Conservation (phyloP, 2,888 invertebrate genomes). For the Coecobrya sp. region DNA sequence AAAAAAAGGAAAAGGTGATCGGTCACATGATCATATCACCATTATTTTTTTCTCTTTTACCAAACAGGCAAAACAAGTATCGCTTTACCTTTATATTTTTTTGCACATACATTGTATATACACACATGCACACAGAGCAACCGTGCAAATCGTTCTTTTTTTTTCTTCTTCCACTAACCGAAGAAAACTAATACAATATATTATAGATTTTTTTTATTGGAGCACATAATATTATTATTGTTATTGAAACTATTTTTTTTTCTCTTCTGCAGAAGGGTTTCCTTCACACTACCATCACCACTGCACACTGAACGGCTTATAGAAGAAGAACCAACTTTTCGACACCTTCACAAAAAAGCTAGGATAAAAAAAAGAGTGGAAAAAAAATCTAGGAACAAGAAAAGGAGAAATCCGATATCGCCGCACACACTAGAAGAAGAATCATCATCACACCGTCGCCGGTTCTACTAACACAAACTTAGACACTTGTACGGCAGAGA, state of each 20-base stretch:
- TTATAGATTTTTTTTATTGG: background rate
- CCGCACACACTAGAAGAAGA: background rate
- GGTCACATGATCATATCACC: background rate
- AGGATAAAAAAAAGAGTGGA: background rate
- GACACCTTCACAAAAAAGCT: background rate
- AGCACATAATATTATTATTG: background rate
- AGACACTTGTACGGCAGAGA: background rate
- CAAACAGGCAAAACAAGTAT: background rate
- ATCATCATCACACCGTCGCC: background rate
- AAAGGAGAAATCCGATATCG: background rate
- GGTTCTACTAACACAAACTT: background rate
- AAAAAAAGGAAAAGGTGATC: background rate
- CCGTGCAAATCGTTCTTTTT: background rate
- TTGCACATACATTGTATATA: no score
- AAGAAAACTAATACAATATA: background rate
- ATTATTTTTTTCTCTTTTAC: background rate
- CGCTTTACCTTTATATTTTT: no score
- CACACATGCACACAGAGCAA: background rate
- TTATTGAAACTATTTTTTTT: background rate
- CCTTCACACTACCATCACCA: no score
- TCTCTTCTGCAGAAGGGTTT: background rate
- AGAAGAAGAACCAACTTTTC: background rate
- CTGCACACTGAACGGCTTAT: no score
- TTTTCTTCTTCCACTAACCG: no score
- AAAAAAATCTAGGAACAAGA: background rate